phyloP scores from a whole-genome alignment of 1,140 invertebrate species.

The Agrilus planipennis region DNA sequence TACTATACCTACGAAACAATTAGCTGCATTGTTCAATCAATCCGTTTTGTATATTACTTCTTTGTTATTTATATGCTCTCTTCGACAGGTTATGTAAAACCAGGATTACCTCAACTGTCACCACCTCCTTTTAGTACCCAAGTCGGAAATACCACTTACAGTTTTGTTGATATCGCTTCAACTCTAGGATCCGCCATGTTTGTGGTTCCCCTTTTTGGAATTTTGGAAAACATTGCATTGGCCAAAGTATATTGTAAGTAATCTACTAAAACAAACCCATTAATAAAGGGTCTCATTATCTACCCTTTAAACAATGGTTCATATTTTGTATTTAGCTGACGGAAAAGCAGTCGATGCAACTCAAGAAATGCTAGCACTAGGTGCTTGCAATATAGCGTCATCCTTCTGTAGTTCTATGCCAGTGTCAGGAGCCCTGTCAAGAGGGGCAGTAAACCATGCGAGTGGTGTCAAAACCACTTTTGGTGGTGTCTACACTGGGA shows the following conservation, averaged over 20 bases:
- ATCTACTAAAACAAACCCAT: constrained; percentile 1
- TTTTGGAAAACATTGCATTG: constrained; percentile 76
- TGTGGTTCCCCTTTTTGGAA: constrained; percentile 64
- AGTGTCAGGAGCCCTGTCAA: constrained; percentile 68
- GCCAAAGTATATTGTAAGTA: constrained; percentile 71
- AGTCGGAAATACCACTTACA: constrained; percentile 44
- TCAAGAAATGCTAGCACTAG: constrained; percentile 70
- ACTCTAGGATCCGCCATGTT: constrained; percentile 56
- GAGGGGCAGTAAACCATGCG: constrained; percentile 79
- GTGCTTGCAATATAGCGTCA: constrained; percentile 69
- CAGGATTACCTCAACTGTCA: constrained; percentile 49
- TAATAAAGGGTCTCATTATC: not conserved
- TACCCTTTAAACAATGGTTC: not conserved
- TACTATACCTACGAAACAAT: too few species aligned
- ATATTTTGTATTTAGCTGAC: constrained; percentile 17
- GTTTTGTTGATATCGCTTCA: constrained; percentile 49
- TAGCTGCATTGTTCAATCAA: too few species aligned
- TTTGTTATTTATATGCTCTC: constrained; percentile 51
- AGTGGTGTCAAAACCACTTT: constrained; percentile 73
- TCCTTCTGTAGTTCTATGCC: constrained; percentile 79
- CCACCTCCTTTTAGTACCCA: constrained; percentile 48
- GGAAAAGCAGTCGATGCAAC: constrained; percentile 48
- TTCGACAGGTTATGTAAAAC: constrained; percentile 45
- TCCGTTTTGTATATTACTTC: too few species aligned
- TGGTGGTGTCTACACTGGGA: constrained; percentile 66